These are phyloP conservation scores for Stenodema calcarata DNA, from an alignment of 2,888 invertebrate genomes.

Conservation along the genomic window DNA sequence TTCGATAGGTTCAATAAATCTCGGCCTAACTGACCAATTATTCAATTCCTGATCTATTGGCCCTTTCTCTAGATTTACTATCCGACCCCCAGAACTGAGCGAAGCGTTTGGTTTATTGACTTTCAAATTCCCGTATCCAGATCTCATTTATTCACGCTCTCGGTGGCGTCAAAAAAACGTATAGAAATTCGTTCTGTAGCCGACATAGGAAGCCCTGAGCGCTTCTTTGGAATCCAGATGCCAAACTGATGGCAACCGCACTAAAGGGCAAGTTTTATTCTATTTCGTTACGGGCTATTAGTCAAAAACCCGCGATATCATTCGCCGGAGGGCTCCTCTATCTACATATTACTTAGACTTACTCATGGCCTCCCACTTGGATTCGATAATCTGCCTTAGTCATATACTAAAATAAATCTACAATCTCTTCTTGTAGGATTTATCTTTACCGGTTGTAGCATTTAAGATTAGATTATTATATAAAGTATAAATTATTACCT, in stretches of 20 bases:
- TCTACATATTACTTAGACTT: background rate
- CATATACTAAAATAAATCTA: background rate
- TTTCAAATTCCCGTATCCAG: background rate
- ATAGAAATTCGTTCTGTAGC: background rate
- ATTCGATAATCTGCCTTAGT: conserved; percentile 3
- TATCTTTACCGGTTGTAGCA: background rate
- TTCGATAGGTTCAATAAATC: no score
- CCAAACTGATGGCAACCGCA: background rate
- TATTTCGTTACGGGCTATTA: background rate
- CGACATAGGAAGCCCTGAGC: background rate
- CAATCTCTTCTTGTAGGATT: no score
- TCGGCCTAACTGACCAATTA: no score
- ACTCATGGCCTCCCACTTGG: background rate
- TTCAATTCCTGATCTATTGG: no score
- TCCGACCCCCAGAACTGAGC: no score
- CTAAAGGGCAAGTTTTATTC: conserved; percentile 12
- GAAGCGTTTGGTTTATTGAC: background rate
- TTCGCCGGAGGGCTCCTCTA: background rate
- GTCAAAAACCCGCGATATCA: conserved; percentile 4
- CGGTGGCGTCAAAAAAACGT: background rate
- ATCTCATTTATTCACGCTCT: background rate
- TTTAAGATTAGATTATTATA: background rate
- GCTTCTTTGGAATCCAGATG: background rate
- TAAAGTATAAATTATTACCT: no score
- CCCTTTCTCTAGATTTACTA: no score